Evolutionary conservation across 2,797 vertebrate species (phyloP).

Genomic region (Miichthys miiuy): DNA sequence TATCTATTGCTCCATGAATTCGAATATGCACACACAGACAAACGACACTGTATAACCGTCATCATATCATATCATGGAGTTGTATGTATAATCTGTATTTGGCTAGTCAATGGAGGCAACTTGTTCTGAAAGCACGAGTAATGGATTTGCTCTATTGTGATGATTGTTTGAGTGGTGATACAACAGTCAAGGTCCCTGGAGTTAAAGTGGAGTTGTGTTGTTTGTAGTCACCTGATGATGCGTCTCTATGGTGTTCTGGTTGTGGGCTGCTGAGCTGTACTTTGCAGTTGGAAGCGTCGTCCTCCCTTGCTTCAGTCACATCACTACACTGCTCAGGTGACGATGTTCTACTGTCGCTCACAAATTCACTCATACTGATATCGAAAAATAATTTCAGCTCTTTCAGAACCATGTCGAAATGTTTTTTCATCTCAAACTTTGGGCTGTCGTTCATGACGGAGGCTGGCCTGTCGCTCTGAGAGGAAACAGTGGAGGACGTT

Average conservation of each 20-base stretch:
- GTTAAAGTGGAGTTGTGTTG: neutral
- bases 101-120: neutral
- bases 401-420: conserved; percentile 89
- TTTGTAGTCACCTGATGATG: conserved; percentile 64
- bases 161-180: neutral
- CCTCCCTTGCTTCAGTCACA: conserved; percentile 47
- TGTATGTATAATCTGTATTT: no score
- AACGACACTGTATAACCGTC: no score
- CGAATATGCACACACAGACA: neutral
- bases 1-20: neutral
- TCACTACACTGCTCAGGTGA: conserved; percentile 61
- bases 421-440: conserved; percentile 85
- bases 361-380: conserved; percentile 80
- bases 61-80: no score
- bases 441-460: conserved; percentile 26
- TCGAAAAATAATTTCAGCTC: conserved; percentile 89
- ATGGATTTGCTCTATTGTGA: neutral
- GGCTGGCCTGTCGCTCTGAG: neutral
- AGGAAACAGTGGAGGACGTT: neutral
- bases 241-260: conserved; percentile 20
- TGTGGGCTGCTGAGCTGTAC: conserved; percentile 45
- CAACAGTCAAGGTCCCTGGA: neutral
- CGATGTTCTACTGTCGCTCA: conserved; percentile 29
- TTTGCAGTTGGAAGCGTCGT: conserved; percentile 28
- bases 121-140: neutral